phyloP scores from a whole-genome alignment of 1,140 invertebrate genomes.

The Aricia agestis region DNA sequence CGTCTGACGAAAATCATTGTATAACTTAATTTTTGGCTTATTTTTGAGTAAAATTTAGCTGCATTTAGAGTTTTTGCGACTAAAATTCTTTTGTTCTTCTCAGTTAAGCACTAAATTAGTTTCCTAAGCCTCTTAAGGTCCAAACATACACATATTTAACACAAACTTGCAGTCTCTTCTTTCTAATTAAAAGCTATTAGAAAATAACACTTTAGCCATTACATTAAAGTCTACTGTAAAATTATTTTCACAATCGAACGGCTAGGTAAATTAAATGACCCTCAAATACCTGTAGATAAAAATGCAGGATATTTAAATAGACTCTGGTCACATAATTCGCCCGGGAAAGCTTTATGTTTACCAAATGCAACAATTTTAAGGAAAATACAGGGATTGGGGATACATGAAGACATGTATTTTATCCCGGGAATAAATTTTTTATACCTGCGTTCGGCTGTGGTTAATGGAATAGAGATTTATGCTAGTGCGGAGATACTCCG shows the following conservation, averaged over 20 bases:
- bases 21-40: not conserved
- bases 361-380: not conserved
- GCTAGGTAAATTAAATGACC: not conserved
- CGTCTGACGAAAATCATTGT: not conserved
- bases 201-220: no score
- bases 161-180: no score
- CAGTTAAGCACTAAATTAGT: no score
- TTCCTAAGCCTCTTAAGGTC: no score
- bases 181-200: no score
- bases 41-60: not conserved
- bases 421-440: slow-evolving; percentile 37
- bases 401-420: slow-evolving; percentile 36
- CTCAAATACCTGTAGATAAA: not conserved
- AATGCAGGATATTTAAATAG: not conserved
- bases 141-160: no score
- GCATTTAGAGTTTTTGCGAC: not conserved
- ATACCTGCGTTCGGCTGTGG: slow-evolving; percentile 30
- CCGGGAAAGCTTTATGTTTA: not conserved
- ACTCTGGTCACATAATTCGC: not conserved
- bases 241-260: no score
- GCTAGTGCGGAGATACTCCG: not conserved
- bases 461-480: slow-evolving; percentile 41
- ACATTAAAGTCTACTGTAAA: no score
- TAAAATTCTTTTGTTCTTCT: no score
- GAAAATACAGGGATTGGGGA: slow-evolving; percentile 5